phyloP scores from a whole-genome alignment of 2,888 invertebrate species.

The Camponotus fellah region DNA sequence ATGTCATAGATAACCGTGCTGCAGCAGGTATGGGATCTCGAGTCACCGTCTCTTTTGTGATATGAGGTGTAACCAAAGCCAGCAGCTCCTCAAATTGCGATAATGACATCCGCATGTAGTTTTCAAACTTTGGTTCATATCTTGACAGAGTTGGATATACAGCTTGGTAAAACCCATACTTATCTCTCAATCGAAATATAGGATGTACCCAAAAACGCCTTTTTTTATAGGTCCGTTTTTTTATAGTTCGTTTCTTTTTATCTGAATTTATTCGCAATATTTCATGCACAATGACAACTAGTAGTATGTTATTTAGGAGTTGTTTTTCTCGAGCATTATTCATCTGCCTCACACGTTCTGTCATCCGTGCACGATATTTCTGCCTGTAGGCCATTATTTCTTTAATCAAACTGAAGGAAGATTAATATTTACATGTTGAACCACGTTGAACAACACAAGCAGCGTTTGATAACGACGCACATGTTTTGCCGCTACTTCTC shows the following conservation, averaged over 20 bases:
- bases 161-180: conserved; percentile 2
- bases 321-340: conserved; percentile 6
- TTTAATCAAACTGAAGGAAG: too few relatives aligned
- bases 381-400: not conserved
- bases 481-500: too few relatives aligned
- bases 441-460: too few relatives aligned
- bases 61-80: not conserved
- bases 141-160: not conserved
- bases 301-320: not conserved
- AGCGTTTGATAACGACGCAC: too few relatives aligned
- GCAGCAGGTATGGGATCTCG: conserved; percentile 6
- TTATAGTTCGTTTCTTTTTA: conserved; percentile 18
- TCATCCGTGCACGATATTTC: conserved; percentile 3
- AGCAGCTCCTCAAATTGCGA: conserved; percentile 6
- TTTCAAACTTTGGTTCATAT: not conserved
- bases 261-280: not conserved
- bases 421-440: too few relatives aligned
- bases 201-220: conserved; percentile 5
- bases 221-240: not conserved
- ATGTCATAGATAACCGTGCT: conserved; percentile 2
- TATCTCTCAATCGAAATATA: conserved; percentile 11
- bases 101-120: conserved; percentile 1
- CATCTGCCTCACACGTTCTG: not conserved
- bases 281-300: conserved; percentile 7
- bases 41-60: not conserved